Evolutionary conservation across 2,888 invertebrate genomes (phyloP), one percentile per base, ranked within the genome.

Genomic region (Thalpophila matura): DNA sequence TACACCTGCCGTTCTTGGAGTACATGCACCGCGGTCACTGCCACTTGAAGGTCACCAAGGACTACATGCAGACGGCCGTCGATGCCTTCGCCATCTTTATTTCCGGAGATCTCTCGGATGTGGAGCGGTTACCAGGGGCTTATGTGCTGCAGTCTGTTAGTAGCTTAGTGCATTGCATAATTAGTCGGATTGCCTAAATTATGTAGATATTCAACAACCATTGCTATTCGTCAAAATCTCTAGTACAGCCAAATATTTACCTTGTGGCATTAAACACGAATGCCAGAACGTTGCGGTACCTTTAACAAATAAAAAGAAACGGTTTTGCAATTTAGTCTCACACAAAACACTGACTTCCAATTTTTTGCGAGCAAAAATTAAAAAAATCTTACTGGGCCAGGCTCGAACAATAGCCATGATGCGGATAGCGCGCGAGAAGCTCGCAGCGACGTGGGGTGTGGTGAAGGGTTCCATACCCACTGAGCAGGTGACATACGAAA

Each of bases 381-480:
- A 20, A 42, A 6, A 24, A 27, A 18, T 26, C 3, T 9, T 7
- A 3, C 18, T 27, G 3, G 69, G 70, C 2, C 64, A 94, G 94
- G 87, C 93, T 20, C 86, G 92, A 14, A 87, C 93, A 1, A 93
- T 95, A 84, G 80, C 94, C 1, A 94, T 94, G 93, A 89, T 95
- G 91, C 91, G 84, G 40, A 79, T 94, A 64, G 82, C 87, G 0
- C 83, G 80, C 1, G 94, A 94, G 61, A 95, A 95, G 74, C 61
- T 93, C 4, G 82, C 83, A 6, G 88, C 88, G 0, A 89, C 87
- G 3, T 95, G 94, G 94, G 38, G 37, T 0, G 90, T 92, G 1
- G 87, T 95, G 0, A 91, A 90, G 59, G 86, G 81, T 0, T 40
- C 73, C 1, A 74, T 38, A 0, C 29, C 51, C 0, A 45, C 89